Percentiles rank a stretch among this genome's conserved stretches.
phyloP scores from a whole-genome alignment of 1,140 invertebrate species.

The Thalassaphorura encarpata region DNA sequence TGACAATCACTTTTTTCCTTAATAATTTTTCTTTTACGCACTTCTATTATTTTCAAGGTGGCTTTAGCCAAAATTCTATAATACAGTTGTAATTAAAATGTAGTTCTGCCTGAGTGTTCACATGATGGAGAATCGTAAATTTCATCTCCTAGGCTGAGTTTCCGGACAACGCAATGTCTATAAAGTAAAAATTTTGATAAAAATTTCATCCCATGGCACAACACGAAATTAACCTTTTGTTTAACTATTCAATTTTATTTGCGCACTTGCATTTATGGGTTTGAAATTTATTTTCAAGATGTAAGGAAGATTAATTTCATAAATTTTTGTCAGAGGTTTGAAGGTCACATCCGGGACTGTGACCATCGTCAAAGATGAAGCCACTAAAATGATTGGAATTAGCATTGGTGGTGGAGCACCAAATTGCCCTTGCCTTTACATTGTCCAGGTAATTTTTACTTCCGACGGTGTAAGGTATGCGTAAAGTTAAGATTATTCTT shows the following conservation, averaged over 20 bases:
- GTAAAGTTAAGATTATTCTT: constrained; percentile 1
- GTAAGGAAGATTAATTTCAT: too few relatives aligned
- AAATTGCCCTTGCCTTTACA: constrained; percentile 92
- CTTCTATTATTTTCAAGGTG: too few relatives aligned
- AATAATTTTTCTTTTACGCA: too few relatives aligned
- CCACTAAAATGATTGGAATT: constrained; percentile 90
- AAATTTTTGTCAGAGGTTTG: constrained; percentile 68
- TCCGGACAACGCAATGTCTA: too few relatives aligned
- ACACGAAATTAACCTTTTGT: background rate
- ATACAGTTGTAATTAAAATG: too few relatives aligned
- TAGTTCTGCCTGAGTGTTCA: too few relatives aligned
- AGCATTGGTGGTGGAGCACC: constrained; percentile 95
- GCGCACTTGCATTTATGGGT: background rate
- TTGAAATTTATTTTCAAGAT: background rate
- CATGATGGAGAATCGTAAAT: too few relatives aligned
- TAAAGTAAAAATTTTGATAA: too few relatives aligned
- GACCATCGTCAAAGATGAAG: constrained; percentile 75
- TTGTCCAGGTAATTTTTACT: constrained; percentile 58
- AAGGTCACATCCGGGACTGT: constrained; percentile 91
- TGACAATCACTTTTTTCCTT: too few relatives aligned
- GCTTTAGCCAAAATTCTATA: too few relatives aligned
- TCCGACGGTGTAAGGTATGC: background rate
- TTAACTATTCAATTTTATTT: background rate
- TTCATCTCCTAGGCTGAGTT: too few relatives aligned
- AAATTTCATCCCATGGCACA: background rate